These are phyloP conservation scores for Eueides isabella DNA, from an alignment of 1,140 invertebrate genomes.

Conservation along the genomic window DNA sequence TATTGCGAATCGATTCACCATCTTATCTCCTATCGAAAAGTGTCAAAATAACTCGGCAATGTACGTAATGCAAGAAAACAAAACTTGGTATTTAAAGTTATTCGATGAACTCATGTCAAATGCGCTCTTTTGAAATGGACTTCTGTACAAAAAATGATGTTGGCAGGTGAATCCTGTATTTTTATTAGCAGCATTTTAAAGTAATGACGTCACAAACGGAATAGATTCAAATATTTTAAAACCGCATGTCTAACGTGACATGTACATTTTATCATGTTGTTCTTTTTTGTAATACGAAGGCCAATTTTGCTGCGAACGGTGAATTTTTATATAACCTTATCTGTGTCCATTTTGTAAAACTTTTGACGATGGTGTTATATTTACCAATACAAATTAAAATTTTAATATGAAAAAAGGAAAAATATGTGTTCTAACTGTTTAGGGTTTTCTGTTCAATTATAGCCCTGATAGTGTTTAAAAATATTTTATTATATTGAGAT, in stretches of 20 bases:
- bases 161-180: slow-evolving; percentile 72
- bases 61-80: not conserved
- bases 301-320: not conserved
- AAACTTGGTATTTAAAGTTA: slow-evolving; percentile 49
- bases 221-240: slow-evolving; percentile 37
- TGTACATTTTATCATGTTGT: slow-evolving; percentile 1
- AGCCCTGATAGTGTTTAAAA: too few species aligned
- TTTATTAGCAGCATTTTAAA: slow-evolving; percentile 57
- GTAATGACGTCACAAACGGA: slow-evolving; percentile 46
- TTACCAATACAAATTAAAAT: not conserved
- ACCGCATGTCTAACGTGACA: not conserved
- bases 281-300: slow-evolving; percentile 6
- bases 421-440: too few species aligned
- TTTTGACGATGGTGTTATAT: not conserved
- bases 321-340: not conserved
- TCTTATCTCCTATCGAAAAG: not conserved
- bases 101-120: slow-evolving; percentile 69
- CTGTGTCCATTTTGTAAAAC: not conserved
- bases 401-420: too few species aligned
- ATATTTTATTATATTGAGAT: too few species aligned
- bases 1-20: not conserved
- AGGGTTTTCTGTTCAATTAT: too few species aligned
- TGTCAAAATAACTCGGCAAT: not conserved
- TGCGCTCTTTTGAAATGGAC: slow-evolving; percentile 54
- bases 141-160: slow-evolving; percentile 61